Percentiles rank a stretch among this genome's conserved stretches.
These are phyloP conservation scores for Melanotaenia pygmaea DNA, from an alignment of 2,797 vertebrate species.

Conservation along the genomic window DNA sequence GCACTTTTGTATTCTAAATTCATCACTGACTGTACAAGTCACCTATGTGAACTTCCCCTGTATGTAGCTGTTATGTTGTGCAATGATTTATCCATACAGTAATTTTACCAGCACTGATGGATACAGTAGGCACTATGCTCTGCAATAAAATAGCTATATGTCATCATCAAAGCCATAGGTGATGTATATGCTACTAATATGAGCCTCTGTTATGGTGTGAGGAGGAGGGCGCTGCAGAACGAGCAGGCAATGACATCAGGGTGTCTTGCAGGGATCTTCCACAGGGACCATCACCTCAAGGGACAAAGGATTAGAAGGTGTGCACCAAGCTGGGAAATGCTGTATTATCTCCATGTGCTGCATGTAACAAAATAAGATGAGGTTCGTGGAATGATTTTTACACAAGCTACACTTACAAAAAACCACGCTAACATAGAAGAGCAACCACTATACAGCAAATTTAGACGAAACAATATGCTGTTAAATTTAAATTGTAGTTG, in stretches of 20 bases:
- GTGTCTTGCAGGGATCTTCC: constrained; percentile 58
- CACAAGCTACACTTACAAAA: not conserved
- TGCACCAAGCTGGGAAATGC: constrained; percentile 32
- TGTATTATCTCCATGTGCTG: constrained; percentile 22
- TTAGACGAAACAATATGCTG: not conserved
- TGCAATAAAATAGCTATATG: constrained; percentile 43
- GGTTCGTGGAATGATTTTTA: constrained; percentile 5
- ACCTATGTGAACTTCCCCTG: constrained; percentile 41
- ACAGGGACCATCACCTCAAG: constrained; percentile 53
- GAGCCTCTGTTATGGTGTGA: constrained; percentile 47
- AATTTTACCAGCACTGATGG: constrained; percentile 45
- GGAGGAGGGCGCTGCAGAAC: constrained; percentile 50
- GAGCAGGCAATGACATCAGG: constrained; percentile 61
- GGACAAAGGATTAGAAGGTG: constrained; percentile 46
- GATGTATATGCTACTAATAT: constrained; percentile 41
- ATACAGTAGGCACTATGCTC: constrained; percentile 28
- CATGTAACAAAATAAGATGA: constrained; percentile 5
- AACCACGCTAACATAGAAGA: not conserved
- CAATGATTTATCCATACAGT: constrained; percentile 38
- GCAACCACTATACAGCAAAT: not conserved
- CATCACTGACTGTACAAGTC: constrained; percentile 48
- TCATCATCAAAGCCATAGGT: constrained; percentile 54
- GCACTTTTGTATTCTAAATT: constrained; percentile 62
- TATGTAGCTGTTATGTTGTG: constrained; percentile 30
- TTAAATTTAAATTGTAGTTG: not conserved